Conservation (phyloP, 2,888 invertebrate genomes). For the Lycia hirtaria region DNA sequence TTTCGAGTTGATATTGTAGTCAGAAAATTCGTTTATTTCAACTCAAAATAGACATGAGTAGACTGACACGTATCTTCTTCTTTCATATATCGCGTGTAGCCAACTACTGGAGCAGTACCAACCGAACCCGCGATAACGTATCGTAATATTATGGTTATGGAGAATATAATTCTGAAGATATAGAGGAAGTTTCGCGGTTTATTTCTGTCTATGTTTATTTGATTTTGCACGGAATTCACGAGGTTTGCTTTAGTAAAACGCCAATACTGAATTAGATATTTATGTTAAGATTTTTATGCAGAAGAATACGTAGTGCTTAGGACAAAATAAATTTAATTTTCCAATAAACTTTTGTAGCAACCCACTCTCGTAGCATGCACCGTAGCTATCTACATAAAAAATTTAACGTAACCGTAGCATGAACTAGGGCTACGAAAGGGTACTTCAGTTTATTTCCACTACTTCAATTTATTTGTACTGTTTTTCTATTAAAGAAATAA, state of each 20-base stretch:
- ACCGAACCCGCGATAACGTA: conserved; percentile 39
- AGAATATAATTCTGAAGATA: conserved; percentile 34
- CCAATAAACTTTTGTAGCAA: background rate
- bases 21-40: too few species aligned
- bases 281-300: background rate
- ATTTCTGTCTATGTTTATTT: conserved; percentile 25
- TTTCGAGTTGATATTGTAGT: too few species aligned
- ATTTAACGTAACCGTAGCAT: background rate
- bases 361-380: background rate
- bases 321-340: too few species aligned
- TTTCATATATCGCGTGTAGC: background rate
- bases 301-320: too few species aligned
- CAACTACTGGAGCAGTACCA: conserved; percentile 20
- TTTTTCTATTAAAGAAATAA: too few species aligned
- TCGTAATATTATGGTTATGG: conserved; percentile 43
- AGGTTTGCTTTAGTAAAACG: conserved; percentile 14
- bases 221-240: conserved; percentile 13
- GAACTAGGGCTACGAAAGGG: background rate
- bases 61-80: background rate
- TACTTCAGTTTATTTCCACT: too few species aligned
- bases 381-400: background rate
- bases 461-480: too few species aligned
- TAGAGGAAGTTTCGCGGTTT: conserved; percentile 29
- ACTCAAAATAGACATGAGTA: background rate
- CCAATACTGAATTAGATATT: background rate